Base-by-base conservation (phyloP, 2,113 vertebrate genomes). In the Romanogobio albipinnatus region DNA sequence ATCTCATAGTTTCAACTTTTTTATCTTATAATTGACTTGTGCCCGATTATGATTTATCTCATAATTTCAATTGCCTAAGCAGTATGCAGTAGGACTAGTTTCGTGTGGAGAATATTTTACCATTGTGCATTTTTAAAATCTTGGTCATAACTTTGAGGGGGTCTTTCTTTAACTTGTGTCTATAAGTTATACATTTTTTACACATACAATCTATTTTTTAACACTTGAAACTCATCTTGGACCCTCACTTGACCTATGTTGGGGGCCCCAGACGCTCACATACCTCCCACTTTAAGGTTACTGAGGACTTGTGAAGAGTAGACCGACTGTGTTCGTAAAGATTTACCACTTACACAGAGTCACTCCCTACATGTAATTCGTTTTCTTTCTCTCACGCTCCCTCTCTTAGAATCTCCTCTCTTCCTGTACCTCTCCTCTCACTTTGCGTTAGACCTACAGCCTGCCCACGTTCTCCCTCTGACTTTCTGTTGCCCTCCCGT, bases 331-430 rank as follows among this genome's bases (percentile, higher is more conserved):
- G 49, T 68, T 86, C 71, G 14, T 73, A 29, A 66, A 80, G 80
- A 88, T 78, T 78, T 82, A 82, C 47, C 58, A 66, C 70, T 56
- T 58, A 33, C 51, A 78, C 73, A 49, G 26, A 64, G 9, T 19
- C 88, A 87, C 89, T 82, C 86, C 83, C 86, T 85, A 88, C 77
- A 87, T 88, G 81, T 78, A 66, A 61, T n/a, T 17, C 39, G 13
- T 58, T 24, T 73, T 53, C 33, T 11, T 61, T n/a, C 36, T 33
- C 68, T 71, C 9, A 43, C 68, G 5, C 73, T 64, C 4, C 8
- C 53, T 82, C 76, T 85, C 83, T 89, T 56, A 56, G 33, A 79
- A 73, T 83, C 84, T 85, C 75, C n/a, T 19, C 47, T 26, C 53
- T 71, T 56, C 13, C 58, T 73, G 13, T 58, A 80, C 82, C 73